Base-by-base conservation (phyloP, 92 coral and sea anemone genomes). In the Actinostola sp. region DNA sequence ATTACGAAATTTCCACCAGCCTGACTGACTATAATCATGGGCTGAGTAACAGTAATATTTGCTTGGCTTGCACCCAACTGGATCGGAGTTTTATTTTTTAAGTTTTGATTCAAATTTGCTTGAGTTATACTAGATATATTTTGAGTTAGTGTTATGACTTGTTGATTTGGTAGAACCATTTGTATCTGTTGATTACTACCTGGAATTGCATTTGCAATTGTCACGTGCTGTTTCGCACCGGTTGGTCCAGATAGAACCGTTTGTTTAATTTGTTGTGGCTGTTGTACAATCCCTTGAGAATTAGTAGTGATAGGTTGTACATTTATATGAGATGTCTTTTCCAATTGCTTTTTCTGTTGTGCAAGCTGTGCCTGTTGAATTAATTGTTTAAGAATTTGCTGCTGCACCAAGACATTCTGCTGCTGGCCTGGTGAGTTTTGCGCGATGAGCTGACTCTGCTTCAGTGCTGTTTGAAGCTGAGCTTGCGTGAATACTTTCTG, bases 311-410 rank as follows among this genome's bases (percentile, higher is more conserved):
- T 46, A 11, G 79, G 79, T 45, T 77, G 78, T 27, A 78, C 81
- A 31, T 63, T 57, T 33, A 77, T 14, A 26, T 70, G 68, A 15
- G 39, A 1, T 57, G 50, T 72, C 21, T 33, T 77, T 34, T 82
- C 78, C 1, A 52, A 33, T 70, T 72, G 88, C 11, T 52, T 75
- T 32, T 83, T 86, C 48, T 83, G 80, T 36, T 70, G 82, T 44
- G 58, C 25, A 39, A 46, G 48, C 55, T 89, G 97, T 26, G 60
- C 57, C 64, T 81, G 44, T 65, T 73, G 92, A 34, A 94, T 84
- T 49, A 94, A 76, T 32, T 92, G 92, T 42, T 84, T 87, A 23
- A 90, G 62, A 8, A 90, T 76, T 32, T 90, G 93, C 52, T 90
- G 92, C 54, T 87, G 97, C 0, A 87, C 82, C 38, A 77, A 53